phyloP scores from a whole-genome alignment of 2,113 vertebrate species.

The Alouatta palliata region DNA sequence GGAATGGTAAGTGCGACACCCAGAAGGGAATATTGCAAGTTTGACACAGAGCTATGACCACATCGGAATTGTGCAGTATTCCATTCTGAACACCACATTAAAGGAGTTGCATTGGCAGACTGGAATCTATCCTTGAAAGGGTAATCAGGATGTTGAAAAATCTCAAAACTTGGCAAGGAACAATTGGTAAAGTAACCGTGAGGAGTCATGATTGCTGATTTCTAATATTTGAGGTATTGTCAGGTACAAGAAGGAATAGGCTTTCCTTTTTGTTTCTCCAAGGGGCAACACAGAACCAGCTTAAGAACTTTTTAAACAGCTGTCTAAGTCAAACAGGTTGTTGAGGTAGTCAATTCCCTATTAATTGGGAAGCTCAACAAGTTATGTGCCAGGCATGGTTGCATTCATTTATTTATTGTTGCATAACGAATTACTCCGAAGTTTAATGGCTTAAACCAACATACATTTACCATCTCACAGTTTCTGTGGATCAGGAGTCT shows the following conservation, averaged over 20 bases:
- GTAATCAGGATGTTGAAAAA: slow-evolving; percentile 10
- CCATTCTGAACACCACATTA: neutral
- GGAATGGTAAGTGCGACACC: neutral
- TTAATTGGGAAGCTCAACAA: slow-evolving; percentile 37
- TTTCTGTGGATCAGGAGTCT: slow-evolving; percentile 21
- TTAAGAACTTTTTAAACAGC: slow-evolving; percentile 22
- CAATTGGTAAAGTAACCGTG: neutral
- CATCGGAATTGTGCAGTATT: neutral
- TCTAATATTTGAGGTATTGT: slow-evolving; percentile 11
- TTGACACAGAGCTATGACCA: neutral
- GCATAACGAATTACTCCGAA: neutral
- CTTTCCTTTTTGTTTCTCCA: slow-evolving; percentile 15
- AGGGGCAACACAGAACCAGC: neutral
- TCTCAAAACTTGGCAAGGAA: neutral
- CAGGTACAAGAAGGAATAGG: neutral
- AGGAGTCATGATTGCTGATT: slow-evolving; percentile 1
- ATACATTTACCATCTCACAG: neutral
- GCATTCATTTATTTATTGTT: slow-evolving; percentile 9
- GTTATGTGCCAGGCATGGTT: neutral
- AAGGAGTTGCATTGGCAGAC: neutral
- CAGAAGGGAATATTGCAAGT: neutral
- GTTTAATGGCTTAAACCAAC: slow-evolving; percentile 14
- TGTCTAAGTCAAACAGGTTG: neutral
- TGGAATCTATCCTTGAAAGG: neutral
- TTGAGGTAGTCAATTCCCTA: slow-evolving; percentile 1